phyloP scores from a whole-genome alignment of 2,888 invertebrate genomes.

The Protophormia terraenovae region DNA sequence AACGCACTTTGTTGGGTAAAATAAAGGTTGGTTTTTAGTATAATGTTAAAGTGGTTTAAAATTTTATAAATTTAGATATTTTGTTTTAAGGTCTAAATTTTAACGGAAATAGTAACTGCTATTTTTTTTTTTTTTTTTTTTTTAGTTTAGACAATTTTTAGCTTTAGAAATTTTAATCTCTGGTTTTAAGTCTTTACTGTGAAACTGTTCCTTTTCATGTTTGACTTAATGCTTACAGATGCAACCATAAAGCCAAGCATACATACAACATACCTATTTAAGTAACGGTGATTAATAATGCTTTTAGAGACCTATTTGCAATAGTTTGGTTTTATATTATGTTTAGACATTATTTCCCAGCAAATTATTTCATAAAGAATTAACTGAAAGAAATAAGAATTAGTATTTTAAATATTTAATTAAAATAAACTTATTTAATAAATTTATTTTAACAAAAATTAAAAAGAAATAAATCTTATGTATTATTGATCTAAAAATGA shows the following conservation, averaged over 20 bases:
- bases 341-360: slow-evolving; percentile 23
- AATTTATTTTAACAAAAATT: too few species aligned
- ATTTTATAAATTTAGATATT: too few species aligned
- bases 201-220: not conserved
- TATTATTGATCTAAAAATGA: too few species aligned
- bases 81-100: too few species aligned
- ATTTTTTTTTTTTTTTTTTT: too few species aligned
- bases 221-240: not conserved
- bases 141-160: too few species aligned
- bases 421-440: too few species aligned
- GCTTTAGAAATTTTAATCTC: not conserved
- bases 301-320: slow-evolving; percentile 34
- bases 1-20: not conserved
- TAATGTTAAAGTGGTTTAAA: too few species aligned
- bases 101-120: too few species aligned
- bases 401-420: not conserved
- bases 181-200: not conserved
- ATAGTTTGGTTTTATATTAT: not conserved
- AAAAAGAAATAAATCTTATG: too few species aligned
- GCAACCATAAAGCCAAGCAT: not conserved
- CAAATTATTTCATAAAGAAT: not conserved
- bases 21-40: not conserved
- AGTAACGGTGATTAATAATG: slow-evolving; percentile 52
- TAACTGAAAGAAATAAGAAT: not conserved
- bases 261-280: not conserved